Evolutionary conservation across 2,113 vertebrate genomes (phyloP).

Genomic region (Antennarius striatus): DNA sequence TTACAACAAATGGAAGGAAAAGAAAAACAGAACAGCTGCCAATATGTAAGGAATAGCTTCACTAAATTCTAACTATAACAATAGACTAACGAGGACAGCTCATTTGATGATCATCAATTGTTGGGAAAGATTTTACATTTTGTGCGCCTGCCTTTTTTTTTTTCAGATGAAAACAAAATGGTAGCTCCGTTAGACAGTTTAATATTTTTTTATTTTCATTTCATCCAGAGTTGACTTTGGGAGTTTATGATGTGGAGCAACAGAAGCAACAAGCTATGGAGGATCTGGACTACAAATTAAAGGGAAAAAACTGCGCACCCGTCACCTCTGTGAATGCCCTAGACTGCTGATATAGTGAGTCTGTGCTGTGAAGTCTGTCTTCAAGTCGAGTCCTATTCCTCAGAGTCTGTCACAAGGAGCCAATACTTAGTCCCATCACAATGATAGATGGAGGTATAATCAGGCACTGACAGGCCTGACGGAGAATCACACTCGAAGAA

Average conservation of each 20-base stretch:
- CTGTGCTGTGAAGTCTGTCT: conserved; percentile 68
- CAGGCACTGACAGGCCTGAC: conserved; percentile 75
- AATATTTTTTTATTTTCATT: conserved; percentile 4
- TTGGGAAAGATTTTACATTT: conserved; percentile 16
- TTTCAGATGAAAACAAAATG: conserved; percentile 17
- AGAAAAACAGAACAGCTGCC: conserved; percentile 61
- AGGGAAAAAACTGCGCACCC: conserved; percentile 47
- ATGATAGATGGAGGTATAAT: conserved; percentile 82
- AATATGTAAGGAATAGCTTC: conserved; percentile 58
- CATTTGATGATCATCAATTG: conserved; percentile 43
- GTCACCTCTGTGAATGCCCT: conserved; percentile 57
- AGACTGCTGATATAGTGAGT: conserved; percentile 72
- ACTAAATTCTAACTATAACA: conserved; percentile 63
- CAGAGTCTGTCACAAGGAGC: conserved; percentile 76
- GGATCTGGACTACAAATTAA: conserved; percentile 51
- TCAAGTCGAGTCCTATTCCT: conserved; percentile 74
- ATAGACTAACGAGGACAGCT: conserved; percentile 43
- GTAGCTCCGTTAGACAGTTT: not conserved
- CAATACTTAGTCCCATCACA: conserved; percentile 77
- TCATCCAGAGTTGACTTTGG: conserved; percentile 11
- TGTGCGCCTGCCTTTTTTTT: conserved; percentile 18
- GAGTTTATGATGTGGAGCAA: conserved; percentile 14
- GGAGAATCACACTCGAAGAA: conserved; percentile 69
- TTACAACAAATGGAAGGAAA: conserved; percentile 73
- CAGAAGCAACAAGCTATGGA: conserved; percentile 28